Conservation (phyloP, 2,888 invertebrate genomes). For the Automeris io region DNA sequence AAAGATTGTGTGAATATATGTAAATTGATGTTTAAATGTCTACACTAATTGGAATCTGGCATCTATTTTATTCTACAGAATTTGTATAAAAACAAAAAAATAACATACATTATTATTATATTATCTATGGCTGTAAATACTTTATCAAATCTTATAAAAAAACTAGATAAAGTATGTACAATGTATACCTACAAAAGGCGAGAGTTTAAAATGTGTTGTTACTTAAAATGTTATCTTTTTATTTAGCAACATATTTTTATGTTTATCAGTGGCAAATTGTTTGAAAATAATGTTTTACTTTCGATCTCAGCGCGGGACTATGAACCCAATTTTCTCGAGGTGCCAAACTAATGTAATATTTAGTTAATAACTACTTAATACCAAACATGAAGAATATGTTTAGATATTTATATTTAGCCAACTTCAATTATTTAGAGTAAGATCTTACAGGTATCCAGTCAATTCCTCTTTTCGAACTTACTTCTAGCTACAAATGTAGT, state of each 20-base stretch:
- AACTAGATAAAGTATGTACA: no score
- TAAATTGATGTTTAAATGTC: no score
- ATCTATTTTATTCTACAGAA: no score
- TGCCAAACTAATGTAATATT: constrained; percentile 25
- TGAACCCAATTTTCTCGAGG: constrained; percentile 18
- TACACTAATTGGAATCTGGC: no score
- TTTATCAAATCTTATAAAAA: no score
- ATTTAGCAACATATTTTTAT: neutral
- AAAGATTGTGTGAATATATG: no score
- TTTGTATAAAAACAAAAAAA: no score
- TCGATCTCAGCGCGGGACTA: neutral
- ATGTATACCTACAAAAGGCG: no score
- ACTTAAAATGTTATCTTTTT: neutral
- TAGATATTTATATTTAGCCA: neutral
- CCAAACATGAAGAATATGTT: constrained; percentile 5
- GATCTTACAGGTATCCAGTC: constrained; percentile 25
- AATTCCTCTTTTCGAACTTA: constrained; percentile 21
- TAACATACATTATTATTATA: no score
- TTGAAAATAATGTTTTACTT: neutral
- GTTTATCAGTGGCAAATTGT: neutral
- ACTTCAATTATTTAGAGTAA: constrained; percentile 8
- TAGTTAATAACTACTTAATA: no score
- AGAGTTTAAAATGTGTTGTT: no score
- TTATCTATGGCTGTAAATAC: no score
- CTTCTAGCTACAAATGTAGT: constrained; percentile 12